Base-by-base conservation (phyloP, 2,797 vertebrate species). In the Falco columbarius region DNA sequence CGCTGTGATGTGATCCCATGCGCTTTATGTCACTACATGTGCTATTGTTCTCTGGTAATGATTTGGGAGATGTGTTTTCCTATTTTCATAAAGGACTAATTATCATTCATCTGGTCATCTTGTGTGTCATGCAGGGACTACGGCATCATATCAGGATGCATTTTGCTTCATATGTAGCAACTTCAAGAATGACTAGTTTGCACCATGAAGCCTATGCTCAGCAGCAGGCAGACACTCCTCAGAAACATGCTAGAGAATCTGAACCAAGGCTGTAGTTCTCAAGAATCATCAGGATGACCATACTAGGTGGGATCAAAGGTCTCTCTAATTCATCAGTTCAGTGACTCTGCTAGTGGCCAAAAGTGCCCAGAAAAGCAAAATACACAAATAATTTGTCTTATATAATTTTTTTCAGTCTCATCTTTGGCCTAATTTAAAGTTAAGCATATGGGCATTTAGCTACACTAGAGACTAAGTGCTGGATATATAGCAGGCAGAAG, bases 1-100 rank as follows among this genome's bases (percentile, higher is more conserved):
- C 14, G 13, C 95, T 95, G 93, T 80, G 94, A 97, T 90, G 86
- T 54, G 73, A 97, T 97, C 97, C 97, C 96, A 95, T 96, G 96
- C 23, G 91, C 88, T 96, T 91, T 68, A 72, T 97, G 97, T 96
- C 97, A 92, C 96, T 89, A 90, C 93, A 92, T 55, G 89, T 32
- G 93, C 92, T 95, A 92, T 93, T 86, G 76, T 63, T 80, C 89
- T 79, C 67, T 5, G 3, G 61, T 5, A 91, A 86, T 34, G 46
- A 66, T 49, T 70, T 67, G 86, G 90, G 90, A 95, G 89, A 91
- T 73, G 75, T 19, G 21, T 81, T 96, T 81, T 84, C 49, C 47
- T 22, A 1, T 65, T 67, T 38, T 85, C 47, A 86, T 38, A 34
- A 79, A 79, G 76, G 61, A 70, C 32, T 81, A 81, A 81, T 91